A percentile compares a stretch with the other conserved stretches of the same genome.
Evolutionary conservation across 2,888 invertebrate genomes (phyloP).

Genomic region (Pammene fasciana): DNA sequence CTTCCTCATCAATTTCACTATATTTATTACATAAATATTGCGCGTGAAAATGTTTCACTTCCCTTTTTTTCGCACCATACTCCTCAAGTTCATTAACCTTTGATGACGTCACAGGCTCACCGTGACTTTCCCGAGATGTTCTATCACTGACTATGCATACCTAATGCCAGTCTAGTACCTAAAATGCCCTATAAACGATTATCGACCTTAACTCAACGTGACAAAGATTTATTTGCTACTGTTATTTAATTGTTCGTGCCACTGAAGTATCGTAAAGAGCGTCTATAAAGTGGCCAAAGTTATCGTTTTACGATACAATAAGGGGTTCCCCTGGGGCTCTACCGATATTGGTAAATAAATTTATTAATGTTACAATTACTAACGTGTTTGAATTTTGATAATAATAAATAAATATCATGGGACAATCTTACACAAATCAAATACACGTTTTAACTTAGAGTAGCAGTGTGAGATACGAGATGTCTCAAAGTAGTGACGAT

Average conservation of each 20-base stretch:
- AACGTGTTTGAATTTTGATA: too few species aligned
- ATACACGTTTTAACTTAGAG: too few species aligned
- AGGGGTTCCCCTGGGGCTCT: slow-evolving; percentile 1
- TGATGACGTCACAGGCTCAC: slow-evolving; percentile 49
- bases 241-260: neutral
- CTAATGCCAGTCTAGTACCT: slow-evolving; percentile 41
- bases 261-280: slow-evolving; percentile 24
- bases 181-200: neutral
- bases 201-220: neutral
- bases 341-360: slow-evolving; percentile 16
- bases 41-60: too few species aligned
- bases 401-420: too few species aligned
- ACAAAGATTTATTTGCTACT: neutral
- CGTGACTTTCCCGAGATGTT: slow-evolving; percentile 35
- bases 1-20: too few species aligned
- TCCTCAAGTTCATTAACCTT: slow-evolving; percentile 59
- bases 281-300: slow-evolving; percentile 23
- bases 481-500: too few species aligned
- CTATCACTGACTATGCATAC: slow-evolving; percentile 49
- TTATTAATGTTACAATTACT: neutral
- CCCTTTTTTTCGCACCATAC: slow-evolving; percentile 48
- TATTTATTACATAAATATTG: too few species aligned
- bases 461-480: too few species aligned
- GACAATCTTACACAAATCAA: too few species aligned
- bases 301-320: slow-evolving; percentile 24